Evolutionary conservation across 2,113 vertebrate species (phyloP), one percentile per base, ranked within the genome.

Genomic region (Setophaga coronata): DNA sequence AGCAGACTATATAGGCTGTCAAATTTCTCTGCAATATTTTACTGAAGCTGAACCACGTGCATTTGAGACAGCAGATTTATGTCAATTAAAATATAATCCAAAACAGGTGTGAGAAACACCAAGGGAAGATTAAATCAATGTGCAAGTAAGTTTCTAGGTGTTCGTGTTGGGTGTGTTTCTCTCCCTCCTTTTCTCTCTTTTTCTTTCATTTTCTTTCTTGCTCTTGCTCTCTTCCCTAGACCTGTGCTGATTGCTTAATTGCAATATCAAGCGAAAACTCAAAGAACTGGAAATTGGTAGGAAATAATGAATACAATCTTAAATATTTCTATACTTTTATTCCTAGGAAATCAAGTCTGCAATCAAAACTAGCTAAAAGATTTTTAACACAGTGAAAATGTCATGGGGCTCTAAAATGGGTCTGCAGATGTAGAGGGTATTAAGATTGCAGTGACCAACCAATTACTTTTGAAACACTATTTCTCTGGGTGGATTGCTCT

Each of bases 1-100:
- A 78, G 7, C 31, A 67, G 45, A n/a, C 31, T 40, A 34, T 4
- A 33, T 10, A 65, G 54, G 18, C 29, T 5, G 7, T 25, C 2
- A 1, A 33, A n/a, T 62, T 23, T 79, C n/a, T 42, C 48, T 66
- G 15, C 11, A 43, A 2, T 50, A 20, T 56, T 89, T 86, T 89
- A 24, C 31, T 72, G 21, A 80, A 69, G 43, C 19, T 6, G 7
- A 38, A 56, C 18, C 6, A 20, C 0, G 0, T 67, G 18, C 26
- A 29, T 9, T 58, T 73, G 47, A 66, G 26, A 26, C 34, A n/a
- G 36, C 1, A 78, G n/a, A 51, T 65, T 24, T 80, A 86, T 31
- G 25, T n/a, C 21, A 65, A 9, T 24, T 54, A 51, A 82, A 86
- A 58, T 48, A 8, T 58, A 18, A 53, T 74, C 4, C 12, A 47